These are phyloP conservation scores for Pao palembangensis DNA, from an alignment of 2,113 vertebrate species.

Conservation along the genomic window DNA sequence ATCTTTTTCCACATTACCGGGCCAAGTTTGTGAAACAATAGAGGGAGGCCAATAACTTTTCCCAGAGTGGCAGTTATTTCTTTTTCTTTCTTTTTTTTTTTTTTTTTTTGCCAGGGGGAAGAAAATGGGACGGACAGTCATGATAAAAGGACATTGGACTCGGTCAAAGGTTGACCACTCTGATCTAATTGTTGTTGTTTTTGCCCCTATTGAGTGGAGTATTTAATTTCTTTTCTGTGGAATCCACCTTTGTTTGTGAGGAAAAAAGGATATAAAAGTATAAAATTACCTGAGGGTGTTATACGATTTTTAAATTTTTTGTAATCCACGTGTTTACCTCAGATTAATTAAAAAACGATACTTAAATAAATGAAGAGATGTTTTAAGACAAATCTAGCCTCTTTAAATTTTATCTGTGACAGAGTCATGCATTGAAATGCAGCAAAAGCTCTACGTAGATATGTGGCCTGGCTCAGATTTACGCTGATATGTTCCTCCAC, in stretches of 20 bases:
- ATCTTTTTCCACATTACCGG: slow-evolving; percentile 78
- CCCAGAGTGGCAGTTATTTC: slow-evolving; percentile 57
- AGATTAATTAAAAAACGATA: too few species aligned
- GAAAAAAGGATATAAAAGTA: slow-evolving; percentile 14
- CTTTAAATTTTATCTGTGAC: slow-evolving; percentile 36
- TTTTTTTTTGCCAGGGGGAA: slow-evolving; percentile 68
- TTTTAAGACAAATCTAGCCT: background rate
- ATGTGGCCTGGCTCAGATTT: slow-evolving; percentile 53
- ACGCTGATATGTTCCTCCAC: slow-evolving; percentile 51
- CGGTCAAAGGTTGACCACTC: slow-evolving; percentile 80
- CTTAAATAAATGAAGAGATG: background rate
- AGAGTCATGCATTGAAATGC: slow-evolving; percentile 35
- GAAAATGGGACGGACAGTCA: slow-evolving; percentile 72
- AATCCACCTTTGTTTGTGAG: slow-evolving; percentile 69
- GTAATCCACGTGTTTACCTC: too few species aligned
- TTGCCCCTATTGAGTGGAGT: slow-evolving; percentile 73
- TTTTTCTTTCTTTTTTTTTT: slow-evolving; percentile 63
- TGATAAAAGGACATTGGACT: slow-evolving; percentile 77
- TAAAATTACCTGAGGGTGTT: too few species aligned
- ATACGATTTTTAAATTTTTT: too few species aligned
- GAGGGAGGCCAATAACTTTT: slow-evolving; percentile 73
- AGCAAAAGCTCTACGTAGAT: slow-evolving; percentile 31
- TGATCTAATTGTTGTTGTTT: slow-evolving; percentile 79
- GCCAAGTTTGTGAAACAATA: slow-evolving; percentile 78
- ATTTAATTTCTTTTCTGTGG: slow-evolving; percentile 77